Conservation (phyloP, 2,797 vertebrate species). For the Passerculus sandwichensis region DNA sequence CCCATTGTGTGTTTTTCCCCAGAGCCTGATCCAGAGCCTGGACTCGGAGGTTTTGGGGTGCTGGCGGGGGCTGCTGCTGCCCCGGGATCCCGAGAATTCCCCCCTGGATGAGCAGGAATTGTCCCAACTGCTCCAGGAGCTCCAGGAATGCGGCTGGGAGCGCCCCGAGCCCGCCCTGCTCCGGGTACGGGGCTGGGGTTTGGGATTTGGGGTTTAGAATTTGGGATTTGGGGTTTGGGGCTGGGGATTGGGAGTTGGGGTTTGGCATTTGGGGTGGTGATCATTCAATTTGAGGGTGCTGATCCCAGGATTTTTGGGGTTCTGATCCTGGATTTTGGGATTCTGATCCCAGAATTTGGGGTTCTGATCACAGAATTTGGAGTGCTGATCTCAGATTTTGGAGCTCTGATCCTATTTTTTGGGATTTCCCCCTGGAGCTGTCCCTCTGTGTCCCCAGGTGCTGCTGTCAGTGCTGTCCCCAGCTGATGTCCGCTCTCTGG, state of each 20-base stretch:
- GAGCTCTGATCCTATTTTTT: background rate
- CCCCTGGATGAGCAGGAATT: background rate
- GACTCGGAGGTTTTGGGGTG: background rate
- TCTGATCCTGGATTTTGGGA: too few relatives aligned
- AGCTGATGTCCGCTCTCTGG: background rate
- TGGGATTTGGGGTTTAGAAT: too few relatives aligned
- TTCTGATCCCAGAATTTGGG: too few relatives aligned
- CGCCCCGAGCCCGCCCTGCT: too few relatives aligned
- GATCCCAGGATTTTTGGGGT: background rate
- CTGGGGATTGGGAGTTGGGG: too few relatives aligned
- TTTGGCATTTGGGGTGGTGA: too few relatives aligned
- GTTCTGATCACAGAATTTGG: too few relatives aligned
- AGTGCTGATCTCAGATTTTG: fast-evolving
- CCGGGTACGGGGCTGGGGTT: too few relatives aligned
- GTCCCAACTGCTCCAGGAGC: background rate
- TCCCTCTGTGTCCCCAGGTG: background rate
- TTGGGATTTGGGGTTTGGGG: too few relatives aligned
- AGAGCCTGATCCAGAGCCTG: background rate
- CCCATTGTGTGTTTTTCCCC: background rate
- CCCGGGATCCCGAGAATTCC: fast-evolving
- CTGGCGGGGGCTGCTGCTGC: background rate
- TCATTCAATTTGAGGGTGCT: background rate
- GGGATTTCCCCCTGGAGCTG: background rate
- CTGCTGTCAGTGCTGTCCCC: too few relatives aligned
- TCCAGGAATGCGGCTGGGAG: background rate